phyloP scores from a whole-genome alignment of 2,888 invertebrate genomes.

The Cantharis lateralis region DNA sequence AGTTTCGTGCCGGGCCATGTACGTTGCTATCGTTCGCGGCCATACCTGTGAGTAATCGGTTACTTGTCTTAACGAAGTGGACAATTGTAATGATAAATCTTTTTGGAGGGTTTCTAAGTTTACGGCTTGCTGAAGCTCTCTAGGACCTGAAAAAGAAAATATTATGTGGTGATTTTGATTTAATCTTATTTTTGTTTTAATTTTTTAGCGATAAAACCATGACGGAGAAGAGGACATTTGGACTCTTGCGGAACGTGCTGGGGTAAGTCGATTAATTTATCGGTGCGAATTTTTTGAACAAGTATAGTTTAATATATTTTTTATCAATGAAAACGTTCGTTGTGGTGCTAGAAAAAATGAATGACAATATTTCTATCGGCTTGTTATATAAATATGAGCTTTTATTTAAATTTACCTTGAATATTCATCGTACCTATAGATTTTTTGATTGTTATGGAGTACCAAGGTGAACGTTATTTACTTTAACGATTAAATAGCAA shows the following conservation, averaged over 20 bases:
- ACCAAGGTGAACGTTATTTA: not conserved
- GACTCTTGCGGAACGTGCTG: too few relatives aligned
- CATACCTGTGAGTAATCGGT: slow-evolving; percentile 61
- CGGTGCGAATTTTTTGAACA: too few relatives aligned
- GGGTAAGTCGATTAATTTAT: too few relatives aligned
- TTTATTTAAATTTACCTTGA: not conserved
- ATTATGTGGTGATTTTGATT: not conserved
- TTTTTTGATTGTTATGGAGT: not conserved
- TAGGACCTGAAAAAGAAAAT: slow-evolving; percentile 58
- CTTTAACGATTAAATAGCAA: not conserved
- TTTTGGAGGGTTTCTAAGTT: slow-evolving; percentile 64
- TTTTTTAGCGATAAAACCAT: too few relatives aligned
- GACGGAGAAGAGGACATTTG: too few relatives aligned
- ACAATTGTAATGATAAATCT: slow-evolving; percentile 65
- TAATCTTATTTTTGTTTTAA: too few relatives aligned
- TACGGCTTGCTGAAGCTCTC: slow-evolving; percentile 61
- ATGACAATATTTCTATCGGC: not conserved
- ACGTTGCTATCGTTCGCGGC: slow-evolving; percentile 64
- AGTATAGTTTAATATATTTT: too few relatives aligned
- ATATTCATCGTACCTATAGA: not conserved
- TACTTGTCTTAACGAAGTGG: slow-evolving; percentile 67
- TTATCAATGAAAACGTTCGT: too few relatives aligned
- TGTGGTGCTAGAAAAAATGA: not conserved
- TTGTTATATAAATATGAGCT: not conserved
- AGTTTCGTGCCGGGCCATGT: slow-evolving; percentile 62